These are phyloP conservation scores for Nycticebus coucang DNA, from an alignment of 2,113 vertebrate species.

Conservation along the genomic window DNA sequence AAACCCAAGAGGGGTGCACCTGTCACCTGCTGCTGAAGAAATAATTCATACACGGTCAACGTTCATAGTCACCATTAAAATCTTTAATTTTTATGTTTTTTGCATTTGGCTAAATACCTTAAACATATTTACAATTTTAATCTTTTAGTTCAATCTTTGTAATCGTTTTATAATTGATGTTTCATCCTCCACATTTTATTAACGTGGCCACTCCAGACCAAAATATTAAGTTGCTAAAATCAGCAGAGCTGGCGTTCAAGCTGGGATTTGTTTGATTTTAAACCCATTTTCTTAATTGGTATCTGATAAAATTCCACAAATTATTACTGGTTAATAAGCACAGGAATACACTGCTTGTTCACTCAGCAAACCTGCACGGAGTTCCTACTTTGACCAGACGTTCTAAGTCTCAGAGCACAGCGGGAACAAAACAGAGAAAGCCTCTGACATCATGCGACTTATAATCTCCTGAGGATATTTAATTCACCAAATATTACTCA, in stretches of 20 bases:
- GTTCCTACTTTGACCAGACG: background rate
- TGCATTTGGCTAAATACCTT: background rate
- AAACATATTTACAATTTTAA: background rate
- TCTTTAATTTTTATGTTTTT: background rate
- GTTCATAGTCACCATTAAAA: background rate
- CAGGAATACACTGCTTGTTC: background rate
- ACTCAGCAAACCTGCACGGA: conserved; percentile 27
- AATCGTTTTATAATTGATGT: background rate
- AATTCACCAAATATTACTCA: background rate
- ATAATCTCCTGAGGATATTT: background rate
- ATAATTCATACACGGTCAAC: background rate
- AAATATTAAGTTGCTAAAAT: background rate
- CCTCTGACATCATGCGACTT: background rate
- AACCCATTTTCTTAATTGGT: background rate
- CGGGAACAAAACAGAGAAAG: background rate
- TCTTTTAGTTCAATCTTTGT: background rate
- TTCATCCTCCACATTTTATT: background rate
- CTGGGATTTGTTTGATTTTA: background rate
- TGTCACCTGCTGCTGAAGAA: background rate
- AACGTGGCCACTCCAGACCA: background rate
- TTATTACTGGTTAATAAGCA: background rate
- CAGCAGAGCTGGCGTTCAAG: background rate
- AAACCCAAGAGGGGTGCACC: background rate
- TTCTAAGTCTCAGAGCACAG: background rate
- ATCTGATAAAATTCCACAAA: background rate